Evolutionary conservation across 2,113 vertebrate species (phyloP).

Genomic region (Smithornis capensis): DNA sequence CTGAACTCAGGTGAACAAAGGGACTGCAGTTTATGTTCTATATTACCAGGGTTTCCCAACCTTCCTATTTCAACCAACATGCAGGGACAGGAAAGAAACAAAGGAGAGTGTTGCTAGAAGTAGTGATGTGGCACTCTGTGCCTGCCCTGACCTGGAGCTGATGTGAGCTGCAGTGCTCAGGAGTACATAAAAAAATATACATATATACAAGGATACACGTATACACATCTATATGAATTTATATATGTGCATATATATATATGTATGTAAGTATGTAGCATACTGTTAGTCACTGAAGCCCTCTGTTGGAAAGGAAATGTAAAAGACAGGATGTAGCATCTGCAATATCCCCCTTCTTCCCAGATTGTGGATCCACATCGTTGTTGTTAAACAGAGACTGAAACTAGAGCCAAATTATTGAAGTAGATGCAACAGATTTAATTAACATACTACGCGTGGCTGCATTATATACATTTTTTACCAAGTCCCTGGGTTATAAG

Average conservation of each 20-base stretch:
- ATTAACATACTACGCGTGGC: neutral
- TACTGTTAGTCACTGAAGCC: neutral
- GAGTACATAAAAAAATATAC: neutral
- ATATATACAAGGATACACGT: neutral
- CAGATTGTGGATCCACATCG: neutral
- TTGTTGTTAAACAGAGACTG: neutral
- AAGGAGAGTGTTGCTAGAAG: neutral
- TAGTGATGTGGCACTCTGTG: neutral
- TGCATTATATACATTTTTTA: neutral
- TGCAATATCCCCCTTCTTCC: neutral
- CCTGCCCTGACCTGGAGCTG: neutral
- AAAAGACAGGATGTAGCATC: neutral
- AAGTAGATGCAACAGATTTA: neutral
- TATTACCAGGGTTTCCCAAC: neutral
- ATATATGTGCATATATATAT: neutral
- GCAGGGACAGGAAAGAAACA: neutral
- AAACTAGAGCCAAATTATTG: neutral
- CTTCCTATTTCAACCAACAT: neutral
- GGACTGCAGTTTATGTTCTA: neutral
- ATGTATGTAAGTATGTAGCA: neutral
- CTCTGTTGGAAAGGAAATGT: neutral
- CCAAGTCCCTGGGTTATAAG: neutral
- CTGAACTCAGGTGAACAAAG: neutral
- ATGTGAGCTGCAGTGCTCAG: neutral
- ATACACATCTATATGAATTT: rapidly evolving